phyloP scores from a whole-genome alignment of 2,113 vertebrate genomes.

The Bettongia penicillata region DNA sequence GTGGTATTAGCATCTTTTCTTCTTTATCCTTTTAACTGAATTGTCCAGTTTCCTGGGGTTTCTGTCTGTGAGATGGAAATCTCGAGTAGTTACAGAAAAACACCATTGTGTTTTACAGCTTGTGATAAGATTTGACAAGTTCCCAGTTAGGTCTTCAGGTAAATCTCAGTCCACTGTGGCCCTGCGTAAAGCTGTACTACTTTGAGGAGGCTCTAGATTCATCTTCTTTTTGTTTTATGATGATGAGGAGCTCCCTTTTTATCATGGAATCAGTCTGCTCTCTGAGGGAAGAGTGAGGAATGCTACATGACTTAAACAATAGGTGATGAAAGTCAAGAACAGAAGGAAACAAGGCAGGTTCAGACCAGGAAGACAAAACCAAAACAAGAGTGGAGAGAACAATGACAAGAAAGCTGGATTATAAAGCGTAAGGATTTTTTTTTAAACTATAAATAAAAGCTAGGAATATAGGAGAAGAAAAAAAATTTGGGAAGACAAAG shows the following conservation, averaged over 20 bases:
- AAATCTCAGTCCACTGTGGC: neutral
- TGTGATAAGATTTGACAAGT: neutral
- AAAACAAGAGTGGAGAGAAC: neutral
- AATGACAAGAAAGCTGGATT: neutral
- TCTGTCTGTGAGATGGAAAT: neutral
- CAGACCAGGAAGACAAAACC: neutral
- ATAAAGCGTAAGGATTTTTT: neutral
- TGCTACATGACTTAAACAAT: neutral
- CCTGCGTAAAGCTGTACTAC: neutral
- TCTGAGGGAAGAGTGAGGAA: neutral
- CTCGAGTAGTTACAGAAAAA: neutral
- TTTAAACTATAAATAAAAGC: neutral
- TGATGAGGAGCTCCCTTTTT: neutral
- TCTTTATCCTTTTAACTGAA: neutral
- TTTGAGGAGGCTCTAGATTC: neutral
- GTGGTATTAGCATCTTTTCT: neutral
- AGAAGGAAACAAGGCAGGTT: neutral
- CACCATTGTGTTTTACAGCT: neutral
- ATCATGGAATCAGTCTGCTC: neutral
- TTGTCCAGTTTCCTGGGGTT: neutral
- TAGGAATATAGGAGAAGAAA: neutral
- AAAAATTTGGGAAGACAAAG: neutral
- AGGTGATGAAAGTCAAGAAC: neutral
- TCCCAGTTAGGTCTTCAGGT: neutral
- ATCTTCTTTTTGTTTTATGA: neutral